Base-by-base conservation (phyloP, 1,140 invertebrate genomes). In the Carposina sasakii region DNA sequence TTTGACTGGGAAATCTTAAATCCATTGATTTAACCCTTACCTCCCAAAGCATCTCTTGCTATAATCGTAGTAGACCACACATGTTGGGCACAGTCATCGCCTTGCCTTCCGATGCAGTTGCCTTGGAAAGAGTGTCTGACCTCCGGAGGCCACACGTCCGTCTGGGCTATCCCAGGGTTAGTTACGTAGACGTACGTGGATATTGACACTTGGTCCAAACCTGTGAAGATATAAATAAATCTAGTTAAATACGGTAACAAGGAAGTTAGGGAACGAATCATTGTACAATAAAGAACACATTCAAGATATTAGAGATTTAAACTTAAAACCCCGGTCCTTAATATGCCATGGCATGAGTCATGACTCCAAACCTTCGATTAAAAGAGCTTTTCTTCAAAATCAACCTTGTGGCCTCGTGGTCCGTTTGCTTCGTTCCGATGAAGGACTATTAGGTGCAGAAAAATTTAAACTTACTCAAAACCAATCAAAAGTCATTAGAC, bases 51-150 rank as follows among this genome's bases (percentile, higher is more conserved):
- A 57, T 90, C 89, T 52, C 88, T 86, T 1, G 87, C 85, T 0
- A 84, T 82, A 9, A 91, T 71, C 15, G 89, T 88, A 1, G 89
- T 64, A n/a, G 88, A 88, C 90, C 90, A 91, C 28, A 76, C 77
- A 31, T 87, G 81, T 56, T 88, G 87, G 0, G 75, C 76, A 51
- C 90, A 91, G 46, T 76, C 60, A 22, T 78, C 56, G 3, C 63
- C 68, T 15, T 70, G 64, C 49, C 75, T 81, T 0, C 85, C 86
- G 0, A 79, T 54, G 37, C 88, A 90, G 42, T 86, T 84, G 2
- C 87, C 87, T 44, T 88, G 86, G 61, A 88, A 89, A 19, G 65
- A 83, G 52, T 88, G 87, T 6, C 81, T 67, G 0, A 89, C 62
- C 10, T 63, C 81, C 2, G 88, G 88, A 2, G 76, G 70, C 45